These are phyloP conservation scores for Poeciliopsis turrubarensis DNA, from an alignment of 2,113 vertebrate genomes.

Conservation along the genomic window DNA sequence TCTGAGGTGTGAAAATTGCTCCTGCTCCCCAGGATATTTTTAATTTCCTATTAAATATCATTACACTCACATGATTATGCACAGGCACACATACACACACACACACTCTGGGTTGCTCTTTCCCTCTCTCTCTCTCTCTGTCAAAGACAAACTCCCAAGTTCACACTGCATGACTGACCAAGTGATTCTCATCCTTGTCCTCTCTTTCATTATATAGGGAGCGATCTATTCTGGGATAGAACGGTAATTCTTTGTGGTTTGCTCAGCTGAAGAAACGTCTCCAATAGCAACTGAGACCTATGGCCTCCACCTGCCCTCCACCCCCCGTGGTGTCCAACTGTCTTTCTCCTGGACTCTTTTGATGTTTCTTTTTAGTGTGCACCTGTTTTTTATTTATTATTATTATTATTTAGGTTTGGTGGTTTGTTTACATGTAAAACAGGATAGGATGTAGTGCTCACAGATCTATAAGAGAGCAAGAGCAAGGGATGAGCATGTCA, in stretches of 20 bases:
- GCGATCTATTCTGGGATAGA: slow-evolving; percentile 71
- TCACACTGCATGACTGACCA: slow-evolving; percentile 54
- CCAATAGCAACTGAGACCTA: slow-evolving; percentile 73
- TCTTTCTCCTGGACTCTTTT: slow-evolving; percentile 31
- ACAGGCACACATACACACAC: slow-evolving; percentile 7
- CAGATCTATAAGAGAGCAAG: slow-evolving; percentile 53
- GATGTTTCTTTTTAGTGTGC: slow-evolving; percentile 2
- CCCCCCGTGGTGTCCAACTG: slow-evolving; percentile 24
- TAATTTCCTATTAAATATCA: slow-evolving; percentile 62
- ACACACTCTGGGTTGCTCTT: neutral
- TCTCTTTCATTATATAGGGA: slow-evolving; percentile 57
- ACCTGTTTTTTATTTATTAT: neutral
- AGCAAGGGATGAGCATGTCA: slow-evolving; percentile 72
- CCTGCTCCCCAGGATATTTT: slow-evolving; percentile 56
- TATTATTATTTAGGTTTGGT: neutral
- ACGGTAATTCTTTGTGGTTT: slow-evolving; percentile 61
- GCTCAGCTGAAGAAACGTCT: slow-evolving; percentile 62
- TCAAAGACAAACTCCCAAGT: slow-evolving; percentile 56
- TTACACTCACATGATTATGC: slow-evolving; percentile 42
- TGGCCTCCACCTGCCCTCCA: slow-evolving; percentile 23
- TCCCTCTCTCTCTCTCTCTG: neutral
- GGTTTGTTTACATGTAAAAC: slow-evolving; percentile 13
- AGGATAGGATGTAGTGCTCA: slow-evolving; percentile 47
- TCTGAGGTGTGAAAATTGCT: slow-evolving; percentile 56
- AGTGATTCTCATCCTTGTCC: slow-evolving; percentile 64